Evolutionary conservation across 2,888 invertebrate genomes (phyloP).

Genomic region (Oasisia sp.): DNA sequence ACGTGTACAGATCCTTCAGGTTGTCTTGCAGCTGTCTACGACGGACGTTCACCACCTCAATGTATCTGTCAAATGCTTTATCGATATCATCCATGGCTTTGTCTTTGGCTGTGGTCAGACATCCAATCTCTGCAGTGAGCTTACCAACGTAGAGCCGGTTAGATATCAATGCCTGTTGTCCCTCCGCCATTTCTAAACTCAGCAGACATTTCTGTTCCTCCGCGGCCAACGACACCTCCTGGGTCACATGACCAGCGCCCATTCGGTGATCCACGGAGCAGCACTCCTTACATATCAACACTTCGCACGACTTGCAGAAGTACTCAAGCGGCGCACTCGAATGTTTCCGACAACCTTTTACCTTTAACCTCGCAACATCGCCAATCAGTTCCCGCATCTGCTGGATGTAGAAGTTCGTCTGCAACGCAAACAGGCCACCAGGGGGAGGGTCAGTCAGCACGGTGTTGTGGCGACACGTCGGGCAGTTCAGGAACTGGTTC

Average conservation of each 20-base stretch:
- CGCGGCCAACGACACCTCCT: not conserved
- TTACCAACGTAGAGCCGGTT: not conserved
- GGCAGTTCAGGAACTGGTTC: conserved; percentile 28
- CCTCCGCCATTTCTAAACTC: conserved; percentile 21
- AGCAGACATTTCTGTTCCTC: conserved; percentile 19
- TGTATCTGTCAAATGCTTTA: conserved; percentile 27
- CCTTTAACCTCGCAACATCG: conserved; percentile 41
- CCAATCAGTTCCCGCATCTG: conserved; percentile 50
- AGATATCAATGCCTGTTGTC: conserved; percentile 21
- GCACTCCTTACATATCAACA: conserved; percentile 33
- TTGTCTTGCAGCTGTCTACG: conserved; percentile 29
- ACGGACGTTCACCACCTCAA: conserved; percentile 26
- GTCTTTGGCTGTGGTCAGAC: conserved; percentile 20
- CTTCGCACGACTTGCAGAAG: conserved; percentile 38
- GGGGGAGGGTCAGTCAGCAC: conserved; percentile 27
- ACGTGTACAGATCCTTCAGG: conserved; percentile 28
- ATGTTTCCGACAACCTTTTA: conserved; percentile 39
- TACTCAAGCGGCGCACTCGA: conserved; percentile 31
- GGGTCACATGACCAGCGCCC: conserved; percentile 6
- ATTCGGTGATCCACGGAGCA: conserved; percentile 27
- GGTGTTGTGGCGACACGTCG: conserved; percentile 33
- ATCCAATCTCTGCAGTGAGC: conserved; percentile 17
- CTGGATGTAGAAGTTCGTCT: conserved; percentile 40
- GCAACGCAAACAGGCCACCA: conserved; percentile 34
- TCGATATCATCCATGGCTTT: conserved; percentile 22